Evolutionary conservation across 1,140 invertebrate species (phyloP), one percentile per base, ranked within the genome.

Genomic region (Metaphire vulgaris): DNA sequence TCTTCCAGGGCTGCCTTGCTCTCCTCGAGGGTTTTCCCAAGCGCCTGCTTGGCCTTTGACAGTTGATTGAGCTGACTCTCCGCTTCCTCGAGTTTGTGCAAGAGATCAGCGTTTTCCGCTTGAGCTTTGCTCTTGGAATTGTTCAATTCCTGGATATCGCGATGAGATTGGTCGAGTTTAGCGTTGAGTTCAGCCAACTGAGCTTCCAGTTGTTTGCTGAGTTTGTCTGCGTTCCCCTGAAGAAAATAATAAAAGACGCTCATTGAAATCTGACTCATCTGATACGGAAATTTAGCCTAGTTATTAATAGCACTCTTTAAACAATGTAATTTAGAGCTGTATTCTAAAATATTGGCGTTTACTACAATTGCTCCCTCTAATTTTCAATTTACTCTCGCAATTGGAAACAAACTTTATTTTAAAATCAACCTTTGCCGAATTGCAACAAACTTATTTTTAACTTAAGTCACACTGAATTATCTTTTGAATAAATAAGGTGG

Each of bases 61-160:
- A 99, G 90, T 87, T 96, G 93, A 80, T 93, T 95, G 76, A 98
- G 92, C 86, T 97, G 95, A 78, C 94, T 96, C 88, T 99, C 97
- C 82, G 96, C 95, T 65, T 74, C 72, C 33, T 74, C 72, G 6
- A 74, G 15, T 12, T 41, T 65, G 79, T 95, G 90, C 83, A 93
- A 89, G 74, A 99, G 90, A 87, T 99, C 96, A 80, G 92, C 92
- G 90, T 96, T 97, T 87, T 99, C 97, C 83, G 95, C 94, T 82
- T 93, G 77, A 26, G 80, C 76, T 33, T 80, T 80, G 68, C 75
- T 80, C 80, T 85, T 87, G 74, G 80, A 79, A 75, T 69, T 74
- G 56, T 82, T 80, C 28, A 85, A 80, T 12, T 87, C 86, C 31
- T 77, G 79, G 12, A 83, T 79, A 41, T 78, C 76, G 73, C 85